A percentile compares a stretch with the other conserved stretches of the same genome.
Conservation (phyloP, 2,113 vertebrate genomes). For the Tupaia tana region DNA sequence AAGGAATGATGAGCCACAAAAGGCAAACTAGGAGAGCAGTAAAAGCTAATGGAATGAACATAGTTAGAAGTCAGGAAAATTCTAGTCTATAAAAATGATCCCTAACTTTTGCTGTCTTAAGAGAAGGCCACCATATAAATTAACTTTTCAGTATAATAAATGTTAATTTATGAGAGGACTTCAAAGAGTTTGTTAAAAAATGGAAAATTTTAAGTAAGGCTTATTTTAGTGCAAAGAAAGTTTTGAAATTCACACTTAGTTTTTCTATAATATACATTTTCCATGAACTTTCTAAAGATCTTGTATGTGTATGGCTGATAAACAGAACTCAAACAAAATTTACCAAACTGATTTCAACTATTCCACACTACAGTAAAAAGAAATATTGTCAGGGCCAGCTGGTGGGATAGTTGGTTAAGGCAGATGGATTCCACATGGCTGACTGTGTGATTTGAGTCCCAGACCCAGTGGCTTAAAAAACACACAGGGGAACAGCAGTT, state of each 20-base stretch:
- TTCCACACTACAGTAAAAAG: constrained; percentile 34
- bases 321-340: constrained; percentile 44
- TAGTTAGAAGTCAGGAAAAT: constrained; percentile 42
- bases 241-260: too few species aligned
- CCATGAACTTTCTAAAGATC: too few species aligned
- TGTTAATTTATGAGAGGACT: not conserved
- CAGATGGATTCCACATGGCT: too few species aligned
- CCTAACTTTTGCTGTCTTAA: constrained; percentile 38
- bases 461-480: too few species aligned
- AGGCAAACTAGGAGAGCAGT: constrained; percentile 22
- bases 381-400: not conserved
- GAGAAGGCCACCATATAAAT: not conserved
- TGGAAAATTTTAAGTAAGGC: too few species aligned
- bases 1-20: constrained; percentile 32
- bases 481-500: too few species aligned
- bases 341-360: constrained; percentile 48
- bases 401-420: too few species aligned
- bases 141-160: constrained; percentile 15
- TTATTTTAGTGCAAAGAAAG: too few species aligned
- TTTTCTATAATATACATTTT: too few species aligned
- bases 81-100: constrained; percentile 43
- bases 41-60: constrained; percentile 14
- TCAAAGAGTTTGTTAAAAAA: too few species aligned
- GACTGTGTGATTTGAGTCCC: too few species aligned
- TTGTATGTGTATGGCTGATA: not conserved